Evolutionary conservation across 2,888 invertebrate species (phyloP), one percentile per base, ranked within the genome.

Genomic region (Agonum fuliginosum): DNA sequence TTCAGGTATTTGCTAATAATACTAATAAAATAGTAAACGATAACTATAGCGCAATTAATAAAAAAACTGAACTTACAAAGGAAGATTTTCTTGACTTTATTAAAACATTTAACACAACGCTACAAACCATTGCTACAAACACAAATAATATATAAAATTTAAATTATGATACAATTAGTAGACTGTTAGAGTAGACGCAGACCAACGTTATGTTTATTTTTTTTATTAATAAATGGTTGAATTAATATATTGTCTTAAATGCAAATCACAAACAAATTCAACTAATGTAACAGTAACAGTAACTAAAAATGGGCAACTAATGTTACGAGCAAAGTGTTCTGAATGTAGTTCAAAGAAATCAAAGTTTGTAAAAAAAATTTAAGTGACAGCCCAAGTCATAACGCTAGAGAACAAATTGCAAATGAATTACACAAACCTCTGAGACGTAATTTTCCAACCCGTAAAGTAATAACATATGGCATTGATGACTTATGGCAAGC

Each of bases 401-500:
- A 46, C 17, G 17, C 17, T 46, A 46, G 17, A 17, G 46, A 2
- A n/a, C n/a, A n/a, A n/a, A n/a, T n/a, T n/a, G n/a, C n/a, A n/a
- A n/a, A n/a, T n/a, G n/a, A n/a, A n/a, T n/a, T n/a, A n/a, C n/a
- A n/a, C n/a, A n/a, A n/a, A n/a, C n/a, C n/a, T n/a, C n/a, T n/a
- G n/a, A n/a, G n/a, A n/a, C n/a, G n/a, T n/a, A n/a, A n/a, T n/a
- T n/a, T n/a, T n/a, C n/a, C n/a, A n/a, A n/a, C n/a, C n/a, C n/a
- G n/a, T n/a, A n/a, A n/a, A n/a, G n/a, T n/a, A n/a, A n/a, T n/a
- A n/a, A n/a, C 22, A 51, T 2, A 2, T n/a, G 85, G 83, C 41
- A 80, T 86, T 3, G 83, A 86, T 81, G 86, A 87, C 79, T 81
- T 86, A 10, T 86, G 84, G 86, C 87, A 87, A 82, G 84, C 84